A percentile compares a stretch with the other conserved stretches of the same genome.
Evolutionary conservation across 1,140 invertebrate genomes (phyloP).

Genomic region (Meteorus sp.): DNA sequence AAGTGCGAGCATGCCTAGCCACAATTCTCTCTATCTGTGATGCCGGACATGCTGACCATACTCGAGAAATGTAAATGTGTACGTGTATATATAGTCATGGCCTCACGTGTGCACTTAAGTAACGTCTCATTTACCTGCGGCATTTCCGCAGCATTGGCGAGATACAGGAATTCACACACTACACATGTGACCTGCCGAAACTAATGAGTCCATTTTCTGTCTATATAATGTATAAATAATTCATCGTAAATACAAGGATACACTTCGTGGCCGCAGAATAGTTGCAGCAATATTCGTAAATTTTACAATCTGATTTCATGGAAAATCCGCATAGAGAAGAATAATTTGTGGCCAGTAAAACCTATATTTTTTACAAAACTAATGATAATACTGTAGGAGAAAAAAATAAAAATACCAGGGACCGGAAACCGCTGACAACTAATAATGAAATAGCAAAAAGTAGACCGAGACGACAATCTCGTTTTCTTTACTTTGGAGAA

Average conservation of each 20-base stretch:
- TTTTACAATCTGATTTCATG: no score
- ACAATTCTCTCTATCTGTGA: constrained; percentile 9
- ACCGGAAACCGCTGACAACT: constrained; percentile 28
- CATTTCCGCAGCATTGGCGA: constrained; percentile 1
- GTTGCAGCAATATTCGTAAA: neutral
- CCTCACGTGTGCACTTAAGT: constrained; percentile 19
- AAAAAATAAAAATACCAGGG: constrained; percentile 16
- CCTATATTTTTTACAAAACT: neutral
- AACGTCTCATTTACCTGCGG: constrained; percentile 27
- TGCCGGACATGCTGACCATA: neutral
- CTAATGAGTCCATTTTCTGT: no score
- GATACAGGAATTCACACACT: no score
- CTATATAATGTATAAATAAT: no score
- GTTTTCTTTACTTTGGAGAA: no score
- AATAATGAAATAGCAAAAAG: constrained; percentile 24
- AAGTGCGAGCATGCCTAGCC: constrained; percentile 10
- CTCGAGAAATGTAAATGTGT: constrained; percentile 4
- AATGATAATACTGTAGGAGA: constrained; percentile 18
- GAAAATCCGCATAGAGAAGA: no score
- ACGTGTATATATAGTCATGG: constrained; percentile 12
- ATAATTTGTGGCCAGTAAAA: neutral
- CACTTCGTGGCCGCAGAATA: no score
- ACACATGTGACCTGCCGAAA: neutral
- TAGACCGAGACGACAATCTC: neutral
- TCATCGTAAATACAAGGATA: no score